Base-by-base conservation (phyloP, 2,888 invertebrate genomes). In the Andricus quercusramuli region DNA sequence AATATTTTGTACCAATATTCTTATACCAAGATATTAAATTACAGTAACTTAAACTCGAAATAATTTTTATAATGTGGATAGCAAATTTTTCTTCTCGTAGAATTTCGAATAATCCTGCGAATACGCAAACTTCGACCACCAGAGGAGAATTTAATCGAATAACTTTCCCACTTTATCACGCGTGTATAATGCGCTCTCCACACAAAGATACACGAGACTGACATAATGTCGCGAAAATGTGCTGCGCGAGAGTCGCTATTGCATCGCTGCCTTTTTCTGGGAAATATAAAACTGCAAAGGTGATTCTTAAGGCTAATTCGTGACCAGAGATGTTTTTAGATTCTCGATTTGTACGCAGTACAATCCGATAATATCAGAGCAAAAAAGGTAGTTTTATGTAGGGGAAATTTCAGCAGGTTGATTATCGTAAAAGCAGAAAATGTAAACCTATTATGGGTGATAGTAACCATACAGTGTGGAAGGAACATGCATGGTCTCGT, bases 401-500 rank as follows among this genome's bases (percentile, higher is more conserved):
- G 56, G 9, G n/a, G n/a, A 20, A n/a, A 56, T 56, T 56, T 56
- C n/a, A 56, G 56, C 9, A n/a, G 8, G 8, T n/a, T 11, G n/a
- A 13, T n/a, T 13, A n/a, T 56, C 56, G 56, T n/a, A 9, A 56
- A 56, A 56, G n/a, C 20, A 3, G 56, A 6, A n/a, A 56, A n/a
- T 56, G 20, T 56, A 56, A n/a, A n/a, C n/a, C n/a, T 56, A 56
- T 56, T 56, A 56, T 56, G 8, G 56, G 56, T n/a, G 56, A n/a
- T 56, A 56, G 20, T 56, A n/a, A n/a, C 56, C 6, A 56, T 56
- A n/a, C 11, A 20, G n/a, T 56, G 9, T 56, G 56, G n/a, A 56
- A 56, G n/a, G n/a, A n/a, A 56, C 56, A 56, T 56, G 56, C n/a
- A 56, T 56, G 56, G n/a, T 56, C 56, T 56, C n/a, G n/a, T n/a